phyloP scores from a whole-genome alignment of 1,140 invertebrate species.

The Hyphantria cunea region DNA sequence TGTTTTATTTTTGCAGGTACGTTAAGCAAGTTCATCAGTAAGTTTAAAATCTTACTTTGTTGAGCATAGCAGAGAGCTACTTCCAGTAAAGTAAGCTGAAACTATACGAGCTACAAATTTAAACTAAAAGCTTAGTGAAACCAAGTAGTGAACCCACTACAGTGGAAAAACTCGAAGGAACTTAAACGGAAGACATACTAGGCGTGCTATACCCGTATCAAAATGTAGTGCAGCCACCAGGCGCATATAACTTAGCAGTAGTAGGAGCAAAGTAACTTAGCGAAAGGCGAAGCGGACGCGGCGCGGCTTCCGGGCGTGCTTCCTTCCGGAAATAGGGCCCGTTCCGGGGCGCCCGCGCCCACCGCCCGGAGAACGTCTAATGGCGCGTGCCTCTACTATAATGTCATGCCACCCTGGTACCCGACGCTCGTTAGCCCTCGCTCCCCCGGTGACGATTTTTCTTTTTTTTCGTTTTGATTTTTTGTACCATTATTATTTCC shows the following conservation, averaged over 20 bases:
- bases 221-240: constrained; percentile 47
- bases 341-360: constrained; percentile 53
- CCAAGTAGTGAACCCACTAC: neutral
- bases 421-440: constrained; percentile 46
- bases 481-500: constrained; percentile 24
- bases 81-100: too few species aligned
- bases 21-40: neutral
- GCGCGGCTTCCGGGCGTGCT: constrained; percentile 65
- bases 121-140: neutral
- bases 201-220: constrained; percentile 19
- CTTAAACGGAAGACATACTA: neutral
- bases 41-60: too few species aligned
- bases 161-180: constrained; percentile 7
- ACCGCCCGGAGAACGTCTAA: constrained; percentile 51
- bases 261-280: constrained; percentile 38
- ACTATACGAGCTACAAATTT: neutral
- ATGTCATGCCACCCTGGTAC: constrained; percentile 67
- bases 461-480: constrained; percentile 21
- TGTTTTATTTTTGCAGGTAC: constrained; percentile 13
- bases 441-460: constrained; percentile 30
- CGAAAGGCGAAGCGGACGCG: constrained; percentile 51
- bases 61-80: too few species aligned
- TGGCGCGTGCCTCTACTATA: constrained; percentile 61
- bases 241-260: constrained; percentile 47
- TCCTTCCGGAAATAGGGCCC: constrained; percentile 77